Base-by-base conservation (phyloP, 2,797 vertebrate species). In the Myotis planiceps region DNA sequence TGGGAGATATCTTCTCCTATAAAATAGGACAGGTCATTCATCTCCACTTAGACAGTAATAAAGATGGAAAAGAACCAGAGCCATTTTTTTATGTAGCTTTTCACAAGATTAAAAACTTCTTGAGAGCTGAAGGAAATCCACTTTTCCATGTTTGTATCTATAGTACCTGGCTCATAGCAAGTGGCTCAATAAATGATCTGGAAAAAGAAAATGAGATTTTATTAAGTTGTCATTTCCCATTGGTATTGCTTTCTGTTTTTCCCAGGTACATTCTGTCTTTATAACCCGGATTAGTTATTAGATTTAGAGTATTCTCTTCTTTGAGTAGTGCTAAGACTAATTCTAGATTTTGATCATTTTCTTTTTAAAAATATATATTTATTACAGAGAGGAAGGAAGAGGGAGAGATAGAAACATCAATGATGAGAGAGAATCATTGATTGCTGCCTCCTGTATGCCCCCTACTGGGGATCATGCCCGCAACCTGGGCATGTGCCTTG, bases 291-390 rank as follows among this genome's bases (percentile, higher is more conserved):
- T 79, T 60, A 85, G 37, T 85, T 37, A 51, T 93, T 94, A 51
- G 66, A 9, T 75, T 85, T 76, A 86, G 15, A 79, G 69, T 79
- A 29, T 27, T 27, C 29, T 82, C 68, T 92, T 16, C 37, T 87
- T 85, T 93, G 14, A 85, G 23, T 88, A 69, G n/a, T 82, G 32
- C 75, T 69, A 76, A 92, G 29, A 79, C 27, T 39, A 47, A 63
- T 86, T 83, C 71, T 95, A 83, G 25, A 68, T 92, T 78, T 89
- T 81, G 83, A 34, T 85, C 10, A 47, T 88, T 92, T 81, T 88
- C 10, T 75, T 63, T 27, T 58, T 13, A 13, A 14, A 60, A 60
- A 58, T 58, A 58, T 58, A 27, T 60, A 14, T 29, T 29, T 60
- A 60, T 60, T 60, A 29, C 58, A 60, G 58, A 60, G 27, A 60